phyloP scores from a whole-genome alignment of 2,113 vertebrate species.

The Gasterosteus aculeatus region DNA sequence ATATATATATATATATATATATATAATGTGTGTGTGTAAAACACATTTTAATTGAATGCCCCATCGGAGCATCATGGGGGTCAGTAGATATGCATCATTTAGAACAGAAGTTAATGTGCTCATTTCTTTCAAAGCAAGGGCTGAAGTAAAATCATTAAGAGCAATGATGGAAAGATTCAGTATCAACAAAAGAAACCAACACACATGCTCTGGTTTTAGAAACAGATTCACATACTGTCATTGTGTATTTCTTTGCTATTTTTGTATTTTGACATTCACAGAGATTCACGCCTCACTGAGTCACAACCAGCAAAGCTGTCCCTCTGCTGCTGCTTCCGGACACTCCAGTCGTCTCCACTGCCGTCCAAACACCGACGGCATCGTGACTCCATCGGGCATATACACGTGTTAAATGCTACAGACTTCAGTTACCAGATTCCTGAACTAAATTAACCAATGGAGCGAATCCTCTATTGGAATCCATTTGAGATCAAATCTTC shows the following conservation, averaged over 20 bases:
- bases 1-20: no score
- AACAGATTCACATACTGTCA: not conserved
- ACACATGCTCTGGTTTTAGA: not conserved
- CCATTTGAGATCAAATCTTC: slow-evolving; percentile 5
- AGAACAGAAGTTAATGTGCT: not conserved
- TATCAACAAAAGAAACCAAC: not conserved
- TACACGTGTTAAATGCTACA: not conserved
- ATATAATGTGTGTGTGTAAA: no score
- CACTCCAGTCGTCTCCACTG: not conserved
- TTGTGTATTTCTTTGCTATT: not conserved
- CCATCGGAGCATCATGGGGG: not conserved
- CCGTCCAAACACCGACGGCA: not conserved
- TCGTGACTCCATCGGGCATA: not conserved
- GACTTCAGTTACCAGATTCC: not conserved
- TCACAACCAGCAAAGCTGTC: not conserved
- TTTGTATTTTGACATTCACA: slow-evolving; percentile 1
- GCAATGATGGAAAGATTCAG: not conserved
- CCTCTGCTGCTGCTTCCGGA: not conserved
- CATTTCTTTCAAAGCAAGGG: not conserved
- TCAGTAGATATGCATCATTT: slow-evolving; percentile 13
- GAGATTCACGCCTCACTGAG: slow-evolving; percentile 9
- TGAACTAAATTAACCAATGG: not conserved
- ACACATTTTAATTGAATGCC: not conserved
- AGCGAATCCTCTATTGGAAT: not conserved
- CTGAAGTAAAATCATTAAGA: not conserved